Evolutionary conservation across 2,888 invertebrate species (phyloP).

Genomic region (Drosophila ochracea): DNA sequence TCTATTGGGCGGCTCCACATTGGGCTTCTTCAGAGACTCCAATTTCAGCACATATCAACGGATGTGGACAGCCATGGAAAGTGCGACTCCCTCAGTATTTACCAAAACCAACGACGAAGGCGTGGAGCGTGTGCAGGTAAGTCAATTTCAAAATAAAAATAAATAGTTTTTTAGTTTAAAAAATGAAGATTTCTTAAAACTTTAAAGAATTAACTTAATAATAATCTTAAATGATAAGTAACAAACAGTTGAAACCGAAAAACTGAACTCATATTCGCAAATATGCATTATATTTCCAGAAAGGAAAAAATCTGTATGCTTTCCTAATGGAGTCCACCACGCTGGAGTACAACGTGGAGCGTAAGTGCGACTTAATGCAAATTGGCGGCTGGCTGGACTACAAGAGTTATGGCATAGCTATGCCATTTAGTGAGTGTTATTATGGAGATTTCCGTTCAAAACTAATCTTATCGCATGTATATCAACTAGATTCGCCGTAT

Average conservation of each 20-base stretch:
- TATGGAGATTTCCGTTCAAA: slow-evolving; percentile 54
- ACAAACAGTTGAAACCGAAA: not conserved
- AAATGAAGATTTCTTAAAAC: not conserved
- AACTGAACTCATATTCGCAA: not conserved
- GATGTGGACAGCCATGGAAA: slow-evolving; percentile 97
- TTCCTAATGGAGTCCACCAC: slow-evolving; percentile 98
- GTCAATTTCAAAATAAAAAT: not conserved
- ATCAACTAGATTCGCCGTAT: slow-evolving; percentile 89
- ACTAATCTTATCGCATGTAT: not conserved
- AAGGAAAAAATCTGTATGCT: slow-evolving; percentile 93
- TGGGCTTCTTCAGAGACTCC: slow-evolving; percentile 95
- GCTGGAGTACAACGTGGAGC: slow-evolving; percentile 95
- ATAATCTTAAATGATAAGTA: not conserved
- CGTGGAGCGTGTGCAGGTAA: slow-evolving; percentile 90
- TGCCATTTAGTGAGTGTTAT: slow-evolving; percentile 91
- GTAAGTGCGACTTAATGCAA: slow-evolving; percentile 93
- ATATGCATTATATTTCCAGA: slow-evolving; percentile 68
- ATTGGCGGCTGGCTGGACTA: slow-evolving; percentile 93
- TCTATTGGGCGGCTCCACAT: slow-evolving; percentile 95
- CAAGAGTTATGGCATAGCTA: slow-evolving; percentile 97
- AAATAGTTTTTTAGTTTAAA: not conserved
- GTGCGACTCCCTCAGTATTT: slow-evolving; percentile 93
- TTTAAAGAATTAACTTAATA: no score
- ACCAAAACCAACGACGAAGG: slow-evolving; percentile 94
- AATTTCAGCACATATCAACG: slow-evolving; percentile 95